Conservation (phyloP, 2,797 vertebrate genomes). For the Hirundo rustica region DNA sequence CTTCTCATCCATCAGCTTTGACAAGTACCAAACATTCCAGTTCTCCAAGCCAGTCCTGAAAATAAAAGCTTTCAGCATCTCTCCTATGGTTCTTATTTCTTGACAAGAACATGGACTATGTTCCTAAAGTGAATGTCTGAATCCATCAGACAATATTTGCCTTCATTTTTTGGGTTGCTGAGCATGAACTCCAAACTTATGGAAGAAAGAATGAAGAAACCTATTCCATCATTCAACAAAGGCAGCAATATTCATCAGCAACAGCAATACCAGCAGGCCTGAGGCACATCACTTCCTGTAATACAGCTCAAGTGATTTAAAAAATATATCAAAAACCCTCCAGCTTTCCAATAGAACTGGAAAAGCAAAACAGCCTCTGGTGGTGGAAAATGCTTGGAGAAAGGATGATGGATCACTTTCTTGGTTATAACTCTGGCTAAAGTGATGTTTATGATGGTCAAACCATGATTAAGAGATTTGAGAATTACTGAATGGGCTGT, state of each 20-base stretch:
- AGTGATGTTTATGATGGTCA: neutral
- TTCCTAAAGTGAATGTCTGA: neutral
- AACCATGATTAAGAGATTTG: neutral
- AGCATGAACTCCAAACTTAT: neutral
- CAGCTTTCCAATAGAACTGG: neutral
- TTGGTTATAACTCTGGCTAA: neutral
- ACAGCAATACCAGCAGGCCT: neutral
- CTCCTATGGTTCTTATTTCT: neutral
- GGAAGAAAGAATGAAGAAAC: neutral
- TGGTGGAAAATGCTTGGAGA: neutral
- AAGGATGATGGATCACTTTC: neutral
- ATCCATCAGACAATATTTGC: neutral
- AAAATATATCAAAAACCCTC: neutral
- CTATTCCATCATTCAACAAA: neutral
- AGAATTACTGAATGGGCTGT: neutral
- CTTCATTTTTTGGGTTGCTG: neutral
- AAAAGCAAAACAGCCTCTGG: neutral
- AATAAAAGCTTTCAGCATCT: neutral
- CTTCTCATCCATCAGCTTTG: neutral
- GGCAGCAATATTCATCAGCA: neutral
- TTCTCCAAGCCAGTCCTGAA: neutral
- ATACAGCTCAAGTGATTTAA: neutral
- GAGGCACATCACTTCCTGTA: neutral
- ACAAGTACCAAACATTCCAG: neutral
- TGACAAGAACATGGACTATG: neutral